These are phyloP conservation scores for Rhagophthalmus giganteus DNA, from an alignment of 2,888 invertebrate species.

Conservation along the genomic window DNA sequence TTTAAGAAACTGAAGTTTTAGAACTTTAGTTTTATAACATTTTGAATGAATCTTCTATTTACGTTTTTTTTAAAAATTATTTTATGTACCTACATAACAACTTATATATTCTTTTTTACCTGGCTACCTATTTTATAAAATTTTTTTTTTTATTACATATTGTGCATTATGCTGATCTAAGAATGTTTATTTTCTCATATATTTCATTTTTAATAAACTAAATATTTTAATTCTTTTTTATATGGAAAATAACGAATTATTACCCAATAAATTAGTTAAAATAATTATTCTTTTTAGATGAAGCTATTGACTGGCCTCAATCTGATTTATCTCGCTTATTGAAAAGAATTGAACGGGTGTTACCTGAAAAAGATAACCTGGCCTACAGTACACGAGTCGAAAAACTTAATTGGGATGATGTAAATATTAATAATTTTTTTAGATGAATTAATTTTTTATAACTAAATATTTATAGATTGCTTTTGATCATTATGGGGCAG, in stretches of 20 bases:
- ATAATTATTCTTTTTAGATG: constrained; percentile 13
- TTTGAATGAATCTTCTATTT: no score
- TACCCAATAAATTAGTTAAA: neutral
- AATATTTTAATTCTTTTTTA: no score
- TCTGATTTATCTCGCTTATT: constrained; percentile 55
- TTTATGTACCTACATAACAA: no score
- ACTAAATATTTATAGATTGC: constrained; percentile 47
- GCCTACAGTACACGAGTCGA: constrained; percentile 53
- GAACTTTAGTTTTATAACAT: no score
- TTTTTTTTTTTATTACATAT: neutral
- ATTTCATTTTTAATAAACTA: no score
- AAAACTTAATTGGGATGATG: constrained; percentile 57
- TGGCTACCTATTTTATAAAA: neutral
- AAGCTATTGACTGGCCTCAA: constrained; percentile 48
- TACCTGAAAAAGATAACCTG: constrained; percentile 56
- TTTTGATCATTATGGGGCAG: constrained; percentile 55
- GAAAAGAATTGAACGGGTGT: constrained; percentile 50
- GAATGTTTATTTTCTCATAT: no score
- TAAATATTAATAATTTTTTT: constrained; percentile 39
- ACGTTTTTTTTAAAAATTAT: no score
- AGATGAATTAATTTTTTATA: neutral
- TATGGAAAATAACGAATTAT: neutral
- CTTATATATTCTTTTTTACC: no score
- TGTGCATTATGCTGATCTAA: no score
- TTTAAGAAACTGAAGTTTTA: no score